Base-by-base conservation (phyloP, 2,888 invertebrate species). In the Leptothorax acervorum region DNA sequence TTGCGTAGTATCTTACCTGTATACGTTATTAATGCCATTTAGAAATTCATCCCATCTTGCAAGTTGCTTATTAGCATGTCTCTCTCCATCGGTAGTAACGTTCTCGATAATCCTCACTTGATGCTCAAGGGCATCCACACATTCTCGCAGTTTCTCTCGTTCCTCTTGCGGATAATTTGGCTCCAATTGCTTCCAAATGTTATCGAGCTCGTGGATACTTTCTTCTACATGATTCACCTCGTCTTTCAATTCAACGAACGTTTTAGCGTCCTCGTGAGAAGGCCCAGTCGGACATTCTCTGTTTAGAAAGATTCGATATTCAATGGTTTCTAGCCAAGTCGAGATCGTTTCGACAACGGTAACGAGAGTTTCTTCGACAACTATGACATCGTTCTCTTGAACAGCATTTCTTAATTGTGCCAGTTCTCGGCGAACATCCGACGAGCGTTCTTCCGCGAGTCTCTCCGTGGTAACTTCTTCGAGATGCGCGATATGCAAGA, bases 311-410 rank as follows among this genome's bases (percentile, higher is more conserved):
- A 98, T 97, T 91, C 97, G 96, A 90, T 98, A 98, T 93, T 98
- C 98, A 84, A 98, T 97, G 42, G 97, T 97, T 95, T 98, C 97
- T 63, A 98, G 94, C 97, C 98, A 98, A 18, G 97, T 97, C 0
- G 98, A 97, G 62, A 98, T 97, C 0, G 97, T 97, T 94, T 98
- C 97, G 68, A 98, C 97, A 0, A 98, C 96, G 35, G 97, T 96
- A 12, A 97, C 96, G 15, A 98, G 96, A 62, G 96, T 97, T 90
- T 96, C 96, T 94, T 98, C 97, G 60, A 97, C 96, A 18, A 96
- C 95, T 0, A 95, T 94, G 3, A 96, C 95, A 92, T 94, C 92
- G 28, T 92, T 97, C 95, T 85, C 94, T 95, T 96, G 95, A 15
- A 97, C 95, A 2, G 97, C 97, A 82, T 95, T 95, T 90, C 96